phyloP scores from a whole-genome alignment of 2,888 invertebrate genomes.

The Malachius bipustulatus region DNA sequence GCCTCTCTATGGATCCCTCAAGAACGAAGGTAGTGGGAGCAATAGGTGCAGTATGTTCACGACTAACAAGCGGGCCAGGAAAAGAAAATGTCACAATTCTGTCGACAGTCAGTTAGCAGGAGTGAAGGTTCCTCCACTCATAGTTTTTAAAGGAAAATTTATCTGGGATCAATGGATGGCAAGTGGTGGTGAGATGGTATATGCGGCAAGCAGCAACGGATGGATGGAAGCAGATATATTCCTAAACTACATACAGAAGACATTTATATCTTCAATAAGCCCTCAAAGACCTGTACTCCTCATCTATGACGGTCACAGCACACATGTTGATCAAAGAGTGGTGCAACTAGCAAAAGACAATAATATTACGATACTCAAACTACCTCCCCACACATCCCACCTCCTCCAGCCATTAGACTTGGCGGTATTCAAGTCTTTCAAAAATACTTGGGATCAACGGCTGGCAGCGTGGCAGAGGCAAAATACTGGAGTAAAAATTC shows the following conservation, averaged over 20 bases:
- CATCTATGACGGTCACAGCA: slow-evolving; percentile 21
- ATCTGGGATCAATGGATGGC: slow-evolving; percentile 30
- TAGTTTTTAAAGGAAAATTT: slow-evolving; percentile 29
- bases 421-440: slow-evolving; percentile 16
- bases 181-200: slow-evolving; percentile 20
- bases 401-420: slow-evolving; percentile 15
- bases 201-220: slow-evolving; percentile 26
- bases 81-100: slow-evolving; percentile 27
- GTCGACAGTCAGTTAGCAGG: slow-evolving; percentile 20
- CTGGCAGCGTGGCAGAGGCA: slow-evolving; percentile 13
- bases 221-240: slow-evolving; percentile 26
- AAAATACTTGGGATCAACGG: slow-evolving; percentile 12
- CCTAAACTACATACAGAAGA: slow-evolving; percentile 22
- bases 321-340: slow-evolving; percentile 20
- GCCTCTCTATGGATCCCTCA: slow-evolving; percentile 13
- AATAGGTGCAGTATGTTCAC: slow-evolving; percentile 8
- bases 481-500: slow-evolving; percentile 14
- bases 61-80: slow-evolving; percentile 23
- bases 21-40: slow-evolving; percentile 15
- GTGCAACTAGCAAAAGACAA: slow-evolving; percentile 12
- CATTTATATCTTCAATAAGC: slow-evolving; percentile 16
- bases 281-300: slow-evolving; percentile 17
- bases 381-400: slow-evolving; percentile 14
- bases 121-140: slow-evolving; percentile 27
- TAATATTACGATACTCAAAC: slow-evolving; percentile 11